Conservation (phyloP, 2,888 invertebrate genomes). For the Gortyna flavago region DNA sequence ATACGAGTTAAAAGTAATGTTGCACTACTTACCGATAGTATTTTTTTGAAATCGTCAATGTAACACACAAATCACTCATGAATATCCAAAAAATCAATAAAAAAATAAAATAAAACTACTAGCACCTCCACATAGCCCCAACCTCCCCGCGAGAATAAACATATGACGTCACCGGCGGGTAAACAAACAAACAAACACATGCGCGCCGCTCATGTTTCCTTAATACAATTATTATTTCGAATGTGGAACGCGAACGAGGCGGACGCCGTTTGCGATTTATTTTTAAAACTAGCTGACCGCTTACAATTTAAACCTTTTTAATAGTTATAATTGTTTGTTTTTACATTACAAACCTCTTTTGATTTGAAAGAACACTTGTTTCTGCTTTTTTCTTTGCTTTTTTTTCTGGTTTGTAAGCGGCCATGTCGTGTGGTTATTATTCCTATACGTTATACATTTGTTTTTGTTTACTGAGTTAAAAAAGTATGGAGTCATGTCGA, state of each 20-base stretch:
- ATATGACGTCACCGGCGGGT: conserved; percentile 90
- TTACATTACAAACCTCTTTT: conserved; percentile 53
- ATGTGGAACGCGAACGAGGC: conserved; percentile 85
- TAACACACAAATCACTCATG: neutral
- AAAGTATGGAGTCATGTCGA: conserved; percentile 38
- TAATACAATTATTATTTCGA: conserved; percentile 90
- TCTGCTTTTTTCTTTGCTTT: conserved; percentile 31
- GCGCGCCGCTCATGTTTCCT: conserved; percentile 90
- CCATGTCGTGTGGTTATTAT: conserved; percentile 29
- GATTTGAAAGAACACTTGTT: conserved; percentile 50
- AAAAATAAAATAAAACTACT: conserved; percentile 54
- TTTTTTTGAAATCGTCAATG: neutral
- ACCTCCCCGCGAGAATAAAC: conserved; percentile 88
- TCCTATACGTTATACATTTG: conserved; percentile 37
- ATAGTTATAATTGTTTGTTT: conserved; percentile 57
- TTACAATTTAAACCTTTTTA: conserved; percentile 59
- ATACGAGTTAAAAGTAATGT: neutral
- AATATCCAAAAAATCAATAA: conserved; percentile 27
- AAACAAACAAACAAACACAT: conserved; percentile 91
- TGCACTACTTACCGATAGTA: neutral
- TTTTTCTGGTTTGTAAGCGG: conserved; percentile 48
- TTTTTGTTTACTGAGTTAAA: conserved; percentile 48
- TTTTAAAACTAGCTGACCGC: conserved; percentile 65
- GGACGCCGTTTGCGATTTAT: conserved; percentile 75
- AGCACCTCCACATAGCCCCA: conserved; percentile 69